phyloP scores from a whole-genome alignment of 2,888 invertebrate species.

The Tetranychus truncatus region DNA sequence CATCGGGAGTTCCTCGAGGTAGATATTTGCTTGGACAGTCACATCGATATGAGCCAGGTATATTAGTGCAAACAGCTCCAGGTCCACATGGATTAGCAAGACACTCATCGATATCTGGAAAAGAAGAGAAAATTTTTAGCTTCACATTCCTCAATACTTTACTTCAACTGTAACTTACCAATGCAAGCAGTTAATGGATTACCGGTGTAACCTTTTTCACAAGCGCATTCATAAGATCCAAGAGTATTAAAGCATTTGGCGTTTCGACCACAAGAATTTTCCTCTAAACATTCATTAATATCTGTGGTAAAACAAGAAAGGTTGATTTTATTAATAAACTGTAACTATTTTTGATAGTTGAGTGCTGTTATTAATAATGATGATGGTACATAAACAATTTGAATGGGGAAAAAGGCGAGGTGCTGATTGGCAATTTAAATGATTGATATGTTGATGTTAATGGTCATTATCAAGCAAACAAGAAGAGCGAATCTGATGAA shows the following conservation, averaged over 20 bases:
- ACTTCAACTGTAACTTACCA: slow-evolving; percentile 26
- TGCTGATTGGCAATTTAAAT: too few relatives aligned
- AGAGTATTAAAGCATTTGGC: slow-evolving; percentile 57
- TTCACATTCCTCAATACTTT: slow-evolving; percentile 29
- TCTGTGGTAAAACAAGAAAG: slow-evolving; percentile 15
- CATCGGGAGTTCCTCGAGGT: slow-evolving; percentile 40
- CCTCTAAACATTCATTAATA: slow-evolving; percentile 24
- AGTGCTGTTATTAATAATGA: slow-evolving; percentile 27
- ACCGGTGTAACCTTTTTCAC: slow-evolving; percentile 63
- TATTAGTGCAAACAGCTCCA: slow-evolving; percentile 69
- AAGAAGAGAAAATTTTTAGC: slow-evolving; percentile 33
- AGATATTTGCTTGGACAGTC: slow-evolving; percentile 72
- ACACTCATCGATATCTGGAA: slow-evolving; percentile 40
- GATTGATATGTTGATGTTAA: too few relatives aligned
- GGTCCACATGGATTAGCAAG: slow-evolving; percentile 59
- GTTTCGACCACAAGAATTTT: slow-evolving; percentile 47
- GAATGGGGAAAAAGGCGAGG: neutral
- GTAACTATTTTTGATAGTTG: too few relatives aligned
- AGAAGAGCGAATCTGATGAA: too few relatives aligned
- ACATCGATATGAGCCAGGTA: slow-evolving; percentile 81
- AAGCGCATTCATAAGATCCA: slow-evolving; percentile 57
- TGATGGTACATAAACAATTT: slow-evolving; percentile 15
- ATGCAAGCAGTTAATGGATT: slow-evolving; percentile 64
- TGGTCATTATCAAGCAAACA: too few relatives aligned
- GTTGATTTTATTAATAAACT: too few relatives aligned